These are phyloP conservation scores for Campaea margaritaria DNA, from an alignment of 2,888 invertebrate species.

Conservation along the genomic window DNA sequence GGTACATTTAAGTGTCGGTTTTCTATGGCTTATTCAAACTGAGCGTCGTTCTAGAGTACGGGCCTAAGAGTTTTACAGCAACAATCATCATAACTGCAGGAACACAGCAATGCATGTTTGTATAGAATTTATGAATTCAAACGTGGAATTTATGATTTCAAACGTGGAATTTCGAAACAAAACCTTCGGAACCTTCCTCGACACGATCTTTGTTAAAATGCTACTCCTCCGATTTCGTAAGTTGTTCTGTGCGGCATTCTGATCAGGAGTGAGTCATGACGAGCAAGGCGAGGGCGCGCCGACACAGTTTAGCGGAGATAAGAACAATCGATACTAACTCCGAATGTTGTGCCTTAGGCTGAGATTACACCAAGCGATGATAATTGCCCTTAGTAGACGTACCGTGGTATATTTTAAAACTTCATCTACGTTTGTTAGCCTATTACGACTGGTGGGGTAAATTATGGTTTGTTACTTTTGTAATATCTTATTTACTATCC, in stretches of 20 bases:
- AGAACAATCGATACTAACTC: slow-evolving; percentile 48
- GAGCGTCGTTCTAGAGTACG: too few species aligned
- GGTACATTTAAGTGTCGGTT: too few species aligned
- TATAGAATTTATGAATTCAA: slow-evolving; percentile 6
- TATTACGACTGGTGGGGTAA: too few species aligned
- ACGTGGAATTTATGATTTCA: slow-evolving; percentile 45
- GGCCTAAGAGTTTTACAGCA: too few species aligned
- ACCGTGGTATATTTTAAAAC: neutral
- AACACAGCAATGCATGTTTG: neutral
- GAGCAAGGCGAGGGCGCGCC: slow-evolving; percentile 46
- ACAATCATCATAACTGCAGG: too few species aligned
- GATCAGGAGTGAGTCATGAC: slow-evolving; percentile 52
- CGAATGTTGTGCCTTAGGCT: slow-evolving; percentile 9
- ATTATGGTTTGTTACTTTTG: too few species aligned
- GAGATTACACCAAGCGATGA: slow-evolving; percentile 3
- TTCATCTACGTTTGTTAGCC: too few species aligned
- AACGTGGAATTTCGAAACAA: slow-evolving; percentile 56
- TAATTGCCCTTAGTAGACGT: slow-evolving; percentile 3
- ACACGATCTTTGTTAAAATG: slow-evolving; percentile 55
- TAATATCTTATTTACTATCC: too few species aligned
- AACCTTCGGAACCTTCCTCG: slow-evolving; percentile 62
- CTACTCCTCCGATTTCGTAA: slow-evolving; percentile 64
- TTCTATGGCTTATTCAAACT: too few species aligned
- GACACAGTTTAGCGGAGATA: slow-evolving; percentile 40
- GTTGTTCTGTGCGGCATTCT: slow-evolving; percentile 58